Base-by-base conservation (phyloP, 1,140 invertebrate genomes). In the Amphibalanus amphitrite region DNA sequence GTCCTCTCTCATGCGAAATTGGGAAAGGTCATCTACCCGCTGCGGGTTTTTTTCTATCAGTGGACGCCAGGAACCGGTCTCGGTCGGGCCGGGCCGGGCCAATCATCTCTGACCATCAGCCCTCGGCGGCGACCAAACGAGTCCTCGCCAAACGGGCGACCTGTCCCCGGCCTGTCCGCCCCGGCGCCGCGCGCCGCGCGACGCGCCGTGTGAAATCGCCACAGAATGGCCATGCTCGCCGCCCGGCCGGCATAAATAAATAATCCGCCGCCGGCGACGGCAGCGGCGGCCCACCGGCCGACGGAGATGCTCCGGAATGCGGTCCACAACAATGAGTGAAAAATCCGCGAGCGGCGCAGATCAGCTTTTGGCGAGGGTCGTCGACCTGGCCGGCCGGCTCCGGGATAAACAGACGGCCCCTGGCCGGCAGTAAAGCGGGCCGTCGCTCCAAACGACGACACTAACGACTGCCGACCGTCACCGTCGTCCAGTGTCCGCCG, bases 1-100 rank as follows among this genome's bases (percentile, higher is more conserved):
- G 47, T 59, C 47, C 47, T 59, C 47, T 59, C 47, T 59, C 47
- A 59, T 59, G 47, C 47, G 47, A 59, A 59, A 59, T 59, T 59
- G 47, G 47, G 47, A 59, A 59, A 59, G 47, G 47, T 59, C 47
- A 59, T 59, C 47, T 59, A 59, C 47, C 47, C 47, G 47, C 47
- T 13, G 13, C 13, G 47, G 13, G 47, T 59, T 59, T 59, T n/a
- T 59, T 59, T 59, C 47, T 59, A 13, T 59, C 47, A 3, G 13
- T 13, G 47, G 47, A 59, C 47, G 47, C 47, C 47, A 8, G 47
- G 47, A 59, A 59, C 47, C 47, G 47, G 47, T 59, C 47, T 13
- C 6, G 6, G 38, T 17, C 6, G 13, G 6, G 47, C 47, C 47
- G 13, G 47, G 47, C 47, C 47, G 47, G 47, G 10, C 47, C 47